Percentiles rank a stretch among this genome's conserved stretches.
These are phyloP conservation scores for Eupithecia inturbata DNA, from an alignment of 2,888 invertebrate species.

Conservation along the genomic window DNA sequence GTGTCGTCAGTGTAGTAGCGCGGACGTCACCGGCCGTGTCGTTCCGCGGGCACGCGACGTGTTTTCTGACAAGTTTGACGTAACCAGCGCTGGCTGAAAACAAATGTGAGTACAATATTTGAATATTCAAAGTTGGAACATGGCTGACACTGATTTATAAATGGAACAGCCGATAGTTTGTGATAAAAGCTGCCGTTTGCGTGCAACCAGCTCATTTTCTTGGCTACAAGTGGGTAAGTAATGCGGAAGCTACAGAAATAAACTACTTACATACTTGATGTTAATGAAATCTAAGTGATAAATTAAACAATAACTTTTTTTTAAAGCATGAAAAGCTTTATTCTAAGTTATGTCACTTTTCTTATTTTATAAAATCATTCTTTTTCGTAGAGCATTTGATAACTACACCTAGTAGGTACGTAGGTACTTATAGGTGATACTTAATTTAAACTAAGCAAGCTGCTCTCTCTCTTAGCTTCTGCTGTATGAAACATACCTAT, in stretches of 20 bases:
- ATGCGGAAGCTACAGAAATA: conserved; percentile 35
- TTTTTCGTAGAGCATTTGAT: background rate
- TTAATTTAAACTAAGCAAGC: no score
- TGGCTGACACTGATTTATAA: conserved; percentile 44
- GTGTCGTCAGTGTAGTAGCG: conserved; percentile 63
- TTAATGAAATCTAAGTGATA: background rate
- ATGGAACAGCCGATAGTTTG: conserved; percentile 41
- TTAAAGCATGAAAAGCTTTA: background rate
- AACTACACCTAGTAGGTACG: background rate
- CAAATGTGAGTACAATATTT: conserved; percentile 73
- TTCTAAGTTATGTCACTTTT: background rate
- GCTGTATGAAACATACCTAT: background rate
- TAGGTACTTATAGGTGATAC: no score
- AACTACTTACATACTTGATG: background rate
- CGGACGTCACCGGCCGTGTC: conserved; percentile 66
- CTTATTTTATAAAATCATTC: background rate
- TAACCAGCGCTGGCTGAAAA: conserved; percentile 61
- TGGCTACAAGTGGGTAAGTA: conserved; percentile 26
- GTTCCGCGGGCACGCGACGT: conserved; percentile 63
- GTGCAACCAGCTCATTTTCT: conserved; percentile 39
- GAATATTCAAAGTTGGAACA: conserved; percentile 59
- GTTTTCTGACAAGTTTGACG: conserved; percentile 67
- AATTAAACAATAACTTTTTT: background rate
- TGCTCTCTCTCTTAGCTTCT: background rate
- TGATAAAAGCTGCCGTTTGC: conserved; percentile 32